Evolutionary conservation across 2,797 vertebrate genomes (phyloP), one percentile per base, ranked within the genome.

Genomic region (Apodemus agrarius): DNA sequence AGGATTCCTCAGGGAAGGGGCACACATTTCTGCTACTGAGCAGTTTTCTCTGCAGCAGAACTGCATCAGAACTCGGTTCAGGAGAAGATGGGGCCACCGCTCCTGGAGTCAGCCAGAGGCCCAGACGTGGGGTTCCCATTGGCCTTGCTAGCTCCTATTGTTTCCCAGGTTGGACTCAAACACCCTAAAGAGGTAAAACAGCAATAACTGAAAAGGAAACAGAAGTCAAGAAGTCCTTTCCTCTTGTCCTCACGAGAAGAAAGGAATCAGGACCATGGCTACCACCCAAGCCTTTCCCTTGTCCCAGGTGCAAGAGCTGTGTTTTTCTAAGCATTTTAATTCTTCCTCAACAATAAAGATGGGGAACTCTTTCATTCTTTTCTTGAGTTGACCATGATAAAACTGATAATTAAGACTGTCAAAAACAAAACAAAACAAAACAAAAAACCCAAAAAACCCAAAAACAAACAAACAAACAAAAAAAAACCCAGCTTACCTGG

Each of bases 181-280:
- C 26, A 76, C 84, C 34, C 81, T 67, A 88, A 46, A 92, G 54
- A 90, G 24, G 59, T 89, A 61, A 93, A 79, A 67, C 65, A 90
- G 59, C 72, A 83, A 26, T 12, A n/a, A 81, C 63, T 61, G 91
- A 92, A 93, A 95, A 94, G 21, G 26, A 85, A 89, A 86, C 46
- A 80, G 14, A 80, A 54, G 49, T 46, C 61, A 57, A 59, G 63
- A 91, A 91, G 43, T 2, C 49, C 59, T 85, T 93, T 80, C 43
- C 40, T 29, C 67, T 14, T 74, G 43, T 81, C 49, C 21, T 34
- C 37, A 17, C n/a, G 40, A 57, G 9, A 80, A 90, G 91, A 59
- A 92, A 81, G 24, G 89, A 84, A 59, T 63, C 34, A 43, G 40
- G 79, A 40, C 83, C 57, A 1, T 11, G 74, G 87, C 84, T 81